Evolutionary conservation across 2,888 invertebrate species (phyloP).

Genomic region (Conus canariensis): DNA sequence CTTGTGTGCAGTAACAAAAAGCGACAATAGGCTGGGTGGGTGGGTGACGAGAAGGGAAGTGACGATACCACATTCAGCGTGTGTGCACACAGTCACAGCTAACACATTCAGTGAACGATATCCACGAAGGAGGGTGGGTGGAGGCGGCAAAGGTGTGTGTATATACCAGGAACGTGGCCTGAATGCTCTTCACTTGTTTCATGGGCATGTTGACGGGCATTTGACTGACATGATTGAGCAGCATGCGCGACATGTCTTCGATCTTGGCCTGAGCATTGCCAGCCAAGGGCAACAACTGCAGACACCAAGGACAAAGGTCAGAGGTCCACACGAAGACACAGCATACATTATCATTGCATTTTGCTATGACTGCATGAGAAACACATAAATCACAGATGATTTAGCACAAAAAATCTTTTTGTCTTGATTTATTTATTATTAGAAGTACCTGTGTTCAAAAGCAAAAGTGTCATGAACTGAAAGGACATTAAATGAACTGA

Average conservation of each 20-base stretch:
- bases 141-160: not conserved
- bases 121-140: not conserved
- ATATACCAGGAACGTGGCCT: constrained; percentile 58
- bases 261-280: constrained; percentile 90
- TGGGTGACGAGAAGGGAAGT: not conserved
- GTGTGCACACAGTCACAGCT: not conserved
- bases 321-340: not conserved
- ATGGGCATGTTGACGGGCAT: constrained; percentile 74
- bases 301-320: not conserved
- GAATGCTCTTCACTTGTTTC: constrained; percentile 69
- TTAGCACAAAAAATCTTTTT: no score
- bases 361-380: no score
- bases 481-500: no score
- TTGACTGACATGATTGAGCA: constrained; percentile 84
- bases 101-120: not conserved
- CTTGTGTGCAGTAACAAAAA: no score
- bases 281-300: constrained; percentile 75
- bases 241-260: constrained; percentile 97
- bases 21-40: no score
- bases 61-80: no score
- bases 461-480: no score
- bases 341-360: not conserved
- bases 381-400: no score
- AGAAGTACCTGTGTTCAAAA: no score
- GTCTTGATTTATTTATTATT: no score